Evolutionary conservation across 2,888 invertebrate species (phyloP).

Genomic region (Dolichopus griseipennis): DNA sequence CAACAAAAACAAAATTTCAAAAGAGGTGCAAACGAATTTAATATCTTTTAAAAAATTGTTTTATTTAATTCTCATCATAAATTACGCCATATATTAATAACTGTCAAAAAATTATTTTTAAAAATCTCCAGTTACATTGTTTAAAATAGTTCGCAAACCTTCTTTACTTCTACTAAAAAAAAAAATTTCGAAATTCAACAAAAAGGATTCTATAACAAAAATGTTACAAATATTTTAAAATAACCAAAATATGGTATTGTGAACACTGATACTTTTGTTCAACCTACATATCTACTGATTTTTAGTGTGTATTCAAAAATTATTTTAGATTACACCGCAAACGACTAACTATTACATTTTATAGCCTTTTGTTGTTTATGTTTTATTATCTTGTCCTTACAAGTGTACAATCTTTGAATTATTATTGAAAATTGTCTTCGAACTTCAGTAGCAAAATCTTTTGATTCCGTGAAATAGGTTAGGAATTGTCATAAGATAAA

Average conservation of each 20-base stretch:
- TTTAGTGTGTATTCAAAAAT: too few species aligned
- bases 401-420: too few species aligned
- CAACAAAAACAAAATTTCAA: background rate
- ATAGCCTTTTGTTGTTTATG: too few species aligned
- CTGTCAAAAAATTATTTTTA: background rate
- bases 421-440: background rate
- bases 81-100: conserved; percentile 1
- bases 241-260: too few species aligned
- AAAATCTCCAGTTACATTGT: background rate
- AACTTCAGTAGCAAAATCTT: background rate
- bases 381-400: too few species aligned
- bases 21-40: background rate
- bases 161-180: too few species aligned
- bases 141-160: background rate
- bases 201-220: conserved; percentile 1
- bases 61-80: conserved; percentile 3
- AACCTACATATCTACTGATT: too few species aligned
- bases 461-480: background rate
- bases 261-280: too few species aligned
- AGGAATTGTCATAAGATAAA: background rate
- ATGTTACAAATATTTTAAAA: too few species aligned
- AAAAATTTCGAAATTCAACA: background rate
- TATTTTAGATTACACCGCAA: too few species aligned
- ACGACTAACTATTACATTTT: too few species aligned
- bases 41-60: background rate